Evolutionary conservation across 2,888 invertebrate genomes (phyloP), one percentile per base, ranked within the genome.

Genomic region (Stramonita haemastoma): DNA sequence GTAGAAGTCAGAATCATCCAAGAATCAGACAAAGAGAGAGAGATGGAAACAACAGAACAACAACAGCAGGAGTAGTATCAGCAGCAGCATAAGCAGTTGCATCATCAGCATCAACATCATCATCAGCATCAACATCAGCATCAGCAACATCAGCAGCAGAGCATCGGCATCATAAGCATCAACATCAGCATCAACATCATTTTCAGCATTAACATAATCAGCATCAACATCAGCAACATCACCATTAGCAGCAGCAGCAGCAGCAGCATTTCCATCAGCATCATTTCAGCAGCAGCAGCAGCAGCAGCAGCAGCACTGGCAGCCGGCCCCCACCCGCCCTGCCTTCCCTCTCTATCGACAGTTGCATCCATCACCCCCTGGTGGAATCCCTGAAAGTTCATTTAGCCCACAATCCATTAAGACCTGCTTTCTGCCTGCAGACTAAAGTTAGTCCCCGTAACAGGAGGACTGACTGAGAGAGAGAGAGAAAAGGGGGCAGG

Each of bases 381-480:
- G 81, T 26, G 56, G 0, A 66, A 84, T 88, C 88, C 88, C 84
- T 88, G 88, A 88, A 88, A 88, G 88, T 88, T 84, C 84, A 88
- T 88, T 88, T 84, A 29, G 81, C 84, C 84, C 83, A 84, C 66
- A 88, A 88, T 83, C 88, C 88, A 88, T 88, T 84, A 88, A 34
- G 57, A 34, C 15, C 79, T 32, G n/a, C 73, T 73, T 26, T 22
- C 73, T n/a, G 73, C 77, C n/a, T 77, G 29, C 29, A 77, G n/a
- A 32, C n/a, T 6, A 77, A 6, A 77, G 32, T 29, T 29, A n/a
- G 46, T 46, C 46, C 46, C 46, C 46, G 46, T 46, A 46, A 46
- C 46, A 46, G 46, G 46, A 46, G 46, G 46, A 2, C 46, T 46
- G 46, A 46, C 46, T 5, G 46, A 46, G 46, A 46, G 4, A 46